Conservation (phyloP, 30 jellyfish, hydroid and myxozoan genomes). For the Pelagia noctiluca region DNA sequence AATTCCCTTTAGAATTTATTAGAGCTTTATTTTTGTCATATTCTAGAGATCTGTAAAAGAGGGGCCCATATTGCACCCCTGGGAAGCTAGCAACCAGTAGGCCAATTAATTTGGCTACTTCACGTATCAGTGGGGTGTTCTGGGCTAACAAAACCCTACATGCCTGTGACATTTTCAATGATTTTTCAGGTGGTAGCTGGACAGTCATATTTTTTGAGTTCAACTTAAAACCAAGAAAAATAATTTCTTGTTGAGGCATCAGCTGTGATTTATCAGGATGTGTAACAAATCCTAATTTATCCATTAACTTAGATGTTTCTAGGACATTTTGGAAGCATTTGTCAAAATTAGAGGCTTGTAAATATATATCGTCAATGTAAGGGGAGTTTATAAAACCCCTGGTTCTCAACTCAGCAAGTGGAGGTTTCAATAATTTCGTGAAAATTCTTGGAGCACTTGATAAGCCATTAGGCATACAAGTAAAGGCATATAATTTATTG, state of each 20-base stretch:
- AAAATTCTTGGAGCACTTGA: no score
- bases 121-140: conserved; percentile 17
- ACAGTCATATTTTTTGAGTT: conserved; percentile 22
- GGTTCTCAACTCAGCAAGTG: no score
- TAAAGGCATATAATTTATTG: no score
- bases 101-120: conserved; percentile 8
- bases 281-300: conserved; percentile 18
- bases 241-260: no score
- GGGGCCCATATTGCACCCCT: not conserved
- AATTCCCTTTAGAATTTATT: not conserved
- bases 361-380: no score
- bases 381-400: no score
- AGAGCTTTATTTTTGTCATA: not conserved
- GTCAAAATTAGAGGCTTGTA: no score
- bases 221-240: not conserved
- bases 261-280: conserved; percentile 14
- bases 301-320: no score
- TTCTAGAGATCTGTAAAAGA: not conserved
- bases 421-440: no score
- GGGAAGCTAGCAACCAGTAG: not conserved
- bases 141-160: conserved; percentile 10
- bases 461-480: no score
- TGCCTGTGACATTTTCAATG: conserved; percentile 11
- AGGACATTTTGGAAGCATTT: no score
- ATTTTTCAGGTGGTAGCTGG: conserved; percentile 10